These are phyloP conservation scores for Rhea americana DNA, from an alignment of 2,113 vertebrate species.

Conservation along the genomic window DNA sequence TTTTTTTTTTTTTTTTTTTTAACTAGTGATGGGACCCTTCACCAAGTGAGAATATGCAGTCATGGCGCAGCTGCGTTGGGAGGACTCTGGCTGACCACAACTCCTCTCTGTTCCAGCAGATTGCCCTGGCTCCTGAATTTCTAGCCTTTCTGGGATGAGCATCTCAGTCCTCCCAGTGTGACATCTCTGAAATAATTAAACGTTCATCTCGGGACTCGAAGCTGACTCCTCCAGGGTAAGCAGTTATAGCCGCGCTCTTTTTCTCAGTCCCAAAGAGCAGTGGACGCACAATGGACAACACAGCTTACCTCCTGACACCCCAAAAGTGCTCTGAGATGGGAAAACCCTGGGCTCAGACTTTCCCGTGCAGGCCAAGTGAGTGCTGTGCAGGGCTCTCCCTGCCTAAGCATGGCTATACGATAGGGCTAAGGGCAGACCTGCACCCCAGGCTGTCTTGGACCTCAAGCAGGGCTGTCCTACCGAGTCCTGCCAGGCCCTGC, in stretches of 20 bases:
- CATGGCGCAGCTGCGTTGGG: neutral
- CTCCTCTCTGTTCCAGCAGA: neutral
- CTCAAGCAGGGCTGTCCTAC: neutral
- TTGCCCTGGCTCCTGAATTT: neutral
- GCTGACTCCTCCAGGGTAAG: neutral
- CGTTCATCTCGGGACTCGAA: neutral
- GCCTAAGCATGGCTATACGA: accelerated
- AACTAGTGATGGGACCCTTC: neutral
- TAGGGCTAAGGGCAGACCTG: neutral
- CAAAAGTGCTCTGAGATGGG: neutral
- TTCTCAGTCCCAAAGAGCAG: neutral
- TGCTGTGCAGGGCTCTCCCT: too few relatives aligned
- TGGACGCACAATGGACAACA: neutral
- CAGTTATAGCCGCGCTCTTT: neutral
- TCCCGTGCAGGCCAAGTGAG: too few relatives aligned
- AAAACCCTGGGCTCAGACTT: neutral
- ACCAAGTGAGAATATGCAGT: neutral
- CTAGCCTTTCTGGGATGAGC: neutral
- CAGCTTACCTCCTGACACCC: neutral
- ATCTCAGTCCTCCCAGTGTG: accelerated
- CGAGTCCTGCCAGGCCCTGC: neutral
- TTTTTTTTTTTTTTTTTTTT: neutral
- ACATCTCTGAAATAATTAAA: neutral
- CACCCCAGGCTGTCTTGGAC: neutral
- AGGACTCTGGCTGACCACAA: neutral